Conservation (phyloP, 2,797 vertebrate species). For the Ctenopoma multispine region DNA sequence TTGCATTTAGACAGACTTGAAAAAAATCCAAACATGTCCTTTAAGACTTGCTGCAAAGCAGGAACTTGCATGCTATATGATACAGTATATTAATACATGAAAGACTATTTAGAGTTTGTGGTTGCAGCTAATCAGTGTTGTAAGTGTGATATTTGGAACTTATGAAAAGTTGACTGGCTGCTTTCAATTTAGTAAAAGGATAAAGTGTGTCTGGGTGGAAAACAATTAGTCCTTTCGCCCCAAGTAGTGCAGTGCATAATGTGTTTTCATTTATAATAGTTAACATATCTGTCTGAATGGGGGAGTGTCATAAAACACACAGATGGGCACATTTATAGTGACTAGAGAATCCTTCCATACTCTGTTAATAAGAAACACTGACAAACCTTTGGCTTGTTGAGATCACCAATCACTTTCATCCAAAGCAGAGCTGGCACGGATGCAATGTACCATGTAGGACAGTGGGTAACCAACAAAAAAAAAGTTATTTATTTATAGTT, state of each 20-base stretch:
- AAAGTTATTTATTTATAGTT: too few relatives aligned
- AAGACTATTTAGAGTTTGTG: not conserved
- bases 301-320: not conserved
- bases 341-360: not conserved
- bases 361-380: slow-evolving; percentile 1
- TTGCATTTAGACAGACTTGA: not conserved
- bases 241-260: not conserved
- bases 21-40: not conserved
- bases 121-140: not conserved
- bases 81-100: not conserved
- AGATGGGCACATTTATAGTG: not conserved
- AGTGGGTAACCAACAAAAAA: not conserved
- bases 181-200: not conserved
- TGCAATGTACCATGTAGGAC: not conserved
- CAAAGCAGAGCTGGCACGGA: not conserved
- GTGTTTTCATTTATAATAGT: not conserved
- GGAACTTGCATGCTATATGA: not conserved
- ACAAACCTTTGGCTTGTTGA: slow-evolving; percentile 13
- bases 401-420: not conserved
- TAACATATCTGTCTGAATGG: not conserved
- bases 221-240: not conserved
- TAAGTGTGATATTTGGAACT: not conserved
- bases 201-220: not conserved
- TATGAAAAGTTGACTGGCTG: not conserved
- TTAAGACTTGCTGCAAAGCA: not conserved